A percentile compares a stretch with the other conserved stretches of the same genome.
Conservation (phyloP, 2,113 vertebrate genomes). For the Mohoua ochrocephala region DNA sequence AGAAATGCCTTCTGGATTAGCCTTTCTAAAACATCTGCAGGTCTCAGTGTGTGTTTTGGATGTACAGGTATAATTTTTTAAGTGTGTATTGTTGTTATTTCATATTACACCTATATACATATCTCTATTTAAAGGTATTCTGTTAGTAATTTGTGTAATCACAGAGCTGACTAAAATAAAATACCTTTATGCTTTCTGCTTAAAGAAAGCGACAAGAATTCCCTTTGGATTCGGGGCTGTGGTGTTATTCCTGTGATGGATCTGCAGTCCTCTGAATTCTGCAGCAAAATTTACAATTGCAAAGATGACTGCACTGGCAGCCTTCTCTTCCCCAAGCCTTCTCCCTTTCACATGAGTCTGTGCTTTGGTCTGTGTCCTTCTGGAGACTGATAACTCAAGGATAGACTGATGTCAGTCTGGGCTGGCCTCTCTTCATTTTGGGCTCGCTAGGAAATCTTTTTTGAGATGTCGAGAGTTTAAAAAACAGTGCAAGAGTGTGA, state of each 20-base stretch:
- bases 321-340: not conserved
- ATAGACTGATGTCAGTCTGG: not conserved
- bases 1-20: not conserved
- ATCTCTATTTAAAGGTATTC: not conserved
- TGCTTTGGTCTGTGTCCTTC: not conserved
- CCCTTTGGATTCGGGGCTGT: not conserved
- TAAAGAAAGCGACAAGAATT: not conserved
- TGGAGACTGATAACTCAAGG: not conserved
- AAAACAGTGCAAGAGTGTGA: not conserved
- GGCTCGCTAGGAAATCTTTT: not conserved
- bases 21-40: not conserved
- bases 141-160: not conserved
- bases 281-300: not conserved
- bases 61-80: not conserved
- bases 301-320: not conserved
- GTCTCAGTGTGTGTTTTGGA: not conserved
- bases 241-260: not conserved
- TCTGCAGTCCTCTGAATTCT: not conserved
- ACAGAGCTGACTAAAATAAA: not conserved
- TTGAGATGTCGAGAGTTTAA: not conserved
- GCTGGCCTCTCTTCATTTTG: not conserved
- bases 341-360: not conserved
- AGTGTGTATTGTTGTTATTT: not conserved
- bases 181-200: not conserved
- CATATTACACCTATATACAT: not conserved